Conservation (phyloP, 2,113 vertebrate genomes). For the Typhlomys cinereus region DNA sequence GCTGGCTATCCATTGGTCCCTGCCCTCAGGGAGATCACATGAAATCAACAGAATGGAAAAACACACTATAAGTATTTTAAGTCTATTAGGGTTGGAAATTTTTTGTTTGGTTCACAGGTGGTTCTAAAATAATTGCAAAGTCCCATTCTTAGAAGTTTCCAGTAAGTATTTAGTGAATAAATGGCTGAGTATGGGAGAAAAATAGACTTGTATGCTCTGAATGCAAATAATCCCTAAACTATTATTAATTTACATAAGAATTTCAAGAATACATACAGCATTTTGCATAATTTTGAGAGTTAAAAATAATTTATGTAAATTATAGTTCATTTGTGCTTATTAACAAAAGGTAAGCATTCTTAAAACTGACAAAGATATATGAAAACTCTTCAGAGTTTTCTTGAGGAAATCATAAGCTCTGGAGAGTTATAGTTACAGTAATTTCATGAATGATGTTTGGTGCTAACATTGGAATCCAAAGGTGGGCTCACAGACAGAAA, state of each 20-base stretch:
- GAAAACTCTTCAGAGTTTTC: background rate
- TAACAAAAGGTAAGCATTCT: background rate
- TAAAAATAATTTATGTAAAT: constrained; percentile 7
- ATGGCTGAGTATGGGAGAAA: background rate
- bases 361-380: background rate
- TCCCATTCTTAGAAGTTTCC: background rate
- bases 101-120: background rate
- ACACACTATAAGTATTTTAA: background rate
- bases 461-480: background rate
- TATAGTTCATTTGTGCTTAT: background rate
- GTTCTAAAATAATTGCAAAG: background rate
- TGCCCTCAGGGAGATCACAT: background rate
- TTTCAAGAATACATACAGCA: background rate
- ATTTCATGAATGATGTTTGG: background rate
- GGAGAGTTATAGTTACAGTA: background rate
- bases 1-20: background rate
- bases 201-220: background rate
- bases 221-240: background rate
- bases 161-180: background rate
- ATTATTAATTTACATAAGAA: background rate
- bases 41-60: background rate
- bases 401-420: background rate
- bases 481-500: background rate
- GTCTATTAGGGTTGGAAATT: background rate
- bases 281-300: background rate